These are phyloP conservation scores for Pollicipes pollicipes DNA, from an alignment of 1,140 invertebrate species.

Conservation along the genomic window DNA sequence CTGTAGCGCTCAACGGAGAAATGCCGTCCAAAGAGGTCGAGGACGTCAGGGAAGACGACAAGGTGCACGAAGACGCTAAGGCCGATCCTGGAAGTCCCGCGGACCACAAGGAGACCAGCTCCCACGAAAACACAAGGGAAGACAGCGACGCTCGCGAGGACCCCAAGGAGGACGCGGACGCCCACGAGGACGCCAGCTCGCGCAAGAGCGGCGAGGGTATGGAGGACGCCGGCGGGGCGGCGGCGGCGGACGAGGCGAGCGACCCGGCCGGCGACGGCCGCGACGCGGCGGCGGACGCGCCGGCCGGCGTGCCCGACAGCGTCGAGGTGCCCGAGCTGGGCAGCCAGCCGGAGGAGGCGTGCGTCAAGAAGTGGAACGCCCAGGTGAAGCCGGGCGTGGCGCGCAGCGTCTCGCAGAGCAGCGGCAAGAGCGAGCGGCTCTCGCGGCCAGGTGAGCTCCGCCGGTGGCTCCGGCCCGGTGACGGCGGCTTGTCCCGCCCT, in stretches of 20 bases:
- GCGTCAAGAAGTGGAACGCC: constrained; percentile 6
- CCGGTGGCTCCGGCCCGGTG: too few relatives aligned
- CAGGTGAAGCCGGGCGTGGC: constrained; percentile 4
- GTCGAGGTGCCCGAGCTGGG: neutral
- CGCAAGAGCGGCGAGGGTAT: constrained; percentile 11
- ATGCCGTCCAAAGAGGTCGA: too few relatives aligned
- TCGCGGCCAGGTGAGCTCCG: too few relatives aligned
- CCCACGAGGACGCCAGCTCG: constrained; percentile 11
- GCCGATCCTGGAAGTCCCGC: too few relatives aligned
- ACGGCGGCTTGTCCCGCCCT: too few relatives aligned
- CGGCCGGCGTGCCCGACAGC: neutral
- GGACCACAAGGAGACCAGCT: too few relatives aligned
- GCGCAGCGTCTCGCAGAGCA: too few relatives aligned
- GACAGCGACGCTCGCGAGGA: neutral
- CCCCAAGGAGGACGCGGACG: constrained; percentile 7
- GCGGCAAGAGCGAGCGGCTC: too few relatives aligned
- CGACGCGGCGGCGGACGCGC: neutral
- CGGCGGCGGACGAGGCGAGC: constrained; percentile 6
- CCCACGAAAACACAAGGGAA: too few relatives aligned
- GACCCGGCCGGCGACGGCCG: neutral
- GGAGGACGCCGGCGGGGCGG: constrained; percentile 11
- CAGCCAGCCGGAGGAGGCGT: neutral
- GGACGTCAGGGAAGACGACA: too few relatives aligned
- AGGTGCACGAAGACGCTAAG: too few relatives aligned
- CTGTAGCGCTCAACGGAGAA: too few relatives aligned